phyloP scores from a whole-genome alignment of 2,888 invertebrate species.

The Blastobasis lacticolella region DNA sequence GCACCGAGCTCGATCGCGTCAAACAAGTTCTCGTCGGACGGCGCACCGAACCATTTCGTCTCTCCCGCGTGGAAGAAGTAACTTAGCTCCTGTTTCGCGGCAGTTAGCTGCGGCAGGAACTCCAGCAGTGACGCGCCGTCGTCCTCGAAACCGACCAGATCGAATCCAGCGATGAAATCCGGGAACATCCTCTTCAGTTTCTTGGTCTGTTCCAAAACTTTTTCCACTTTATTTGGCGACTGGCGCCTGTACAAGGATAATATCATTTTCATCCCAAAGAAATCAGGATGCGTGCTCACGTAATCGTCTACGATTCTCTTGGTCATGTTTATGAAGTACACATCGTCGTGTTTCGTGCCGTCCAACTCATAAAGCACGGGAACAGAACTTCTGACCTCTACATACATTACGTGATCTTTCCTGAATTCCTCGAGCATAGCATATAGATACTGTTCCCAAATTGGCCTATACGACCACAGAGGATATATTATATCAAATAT shows the following conservation, averaged over 20 bases:
- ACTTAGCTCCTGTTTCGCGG: conserved; percentile 64
- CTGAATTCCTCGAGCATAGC: conserved; percentile 76
- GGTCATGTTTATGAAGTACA: conserved; percentile 72
- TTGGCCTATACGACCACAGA: conserved; percentile 76
- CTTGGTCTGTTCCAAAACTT: conserved; percentile 58
- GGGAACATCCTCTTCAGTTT: conserved; percentile 71
- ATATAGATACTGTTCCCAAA: conserved; percentile 79
- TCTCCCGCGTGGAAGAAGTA: conserved; percentile 88
- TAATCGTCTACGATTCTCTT: conserved; percentile 73
- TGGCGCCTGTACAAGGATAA: conserved; percentile 77
- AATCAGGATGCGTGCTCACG: conserved; percentile 73
- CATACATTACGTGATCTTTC: conserved; percentile 80
- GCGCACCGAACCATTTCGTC: conserved; percentile 81
- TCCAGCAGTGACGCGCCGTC: conserved; percentile 75
- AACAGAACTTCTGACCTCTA: conserved; percentile 78
- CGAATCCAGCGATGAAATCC: conserved; percentile 84
- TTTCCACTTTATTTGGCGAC: conserved; percentile 43
- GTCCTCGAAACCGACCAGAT: conserved; percentile 88
- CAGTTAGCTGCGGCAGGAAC: conserved; percentile 70
- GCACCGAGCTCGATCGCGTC: conserved; percentile 83
- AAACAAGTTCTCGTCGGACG: conserved; percentile 80
- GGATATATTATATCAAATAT: conserved; percentile 70
- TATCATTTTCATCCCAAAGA: conserved; percentile 79
- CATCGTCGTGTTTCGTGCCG: conserved; percentile 66
- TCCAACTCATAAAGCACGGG: conserved; percentile 78